Evolutionary conservation across 2,888 invertebrate species (phyloP), one percentile per base, ranked within the genome.

Genomic region (Phaedon cochleariae): DNA sequence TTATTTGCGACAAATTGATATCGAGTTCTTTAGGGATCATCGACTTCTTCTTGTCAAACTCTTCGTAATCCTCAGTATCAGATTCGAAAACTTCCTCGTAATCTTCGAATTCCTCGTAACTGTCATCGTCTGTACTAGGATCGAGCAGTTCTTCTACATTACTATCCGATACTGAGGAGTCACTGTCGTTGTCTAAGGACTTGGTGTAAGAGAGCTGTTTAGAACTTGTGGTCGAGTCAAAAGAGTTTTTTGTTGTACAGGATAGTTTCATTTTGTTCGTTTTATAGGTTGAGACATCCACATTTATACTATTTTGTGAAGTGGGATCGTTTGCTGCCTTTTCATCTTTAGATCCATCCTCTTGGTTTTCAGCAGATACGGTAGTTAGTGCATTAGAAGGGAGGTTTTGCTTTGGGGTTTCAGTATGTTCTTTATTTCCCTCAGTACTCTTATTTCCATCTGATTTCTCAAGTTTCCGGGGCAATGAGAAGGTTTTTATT

Each of bases 1-100:
- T 78, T 34, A 78, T 77, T 59, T 79, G 73, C 9, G 73, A 70
- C 34, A 79, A 62, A 67, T 80, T 77, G 4, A 78, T 73, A 60
- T 79, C 76, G 5, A 79, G 62, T 52, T 79, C 72, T 55, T 74
- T 70, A 17, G 73, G 72, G 12, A 76, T 64, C 49, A 73, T 68
- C 7, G 70, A 67, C 61, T 73, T 76, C 59, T 73, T 74, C 41
- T 55, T 67, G 7, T 72, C 67, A 17, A 73, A 52, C 71, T 72
- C 69, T 21, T 70, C 69, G 34, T 69, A 66, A 17, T 70, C 68
- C 12, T 72, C 72, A 2, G 72, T 70, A 31, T 72, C 77, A 12
- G 85, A 85, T 73, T 84, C 85, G 53, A 87, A 87, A 68, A 84
- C 84, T 46, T 85, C 85, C 70, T 87, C 86, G 29, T 83, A 83